Percentiles rank a stretch among this genome's conserved stretches.
Conservation (phyloP, 2,113 vertebrate species). For the Ceyx cyanopectus region DNA sequence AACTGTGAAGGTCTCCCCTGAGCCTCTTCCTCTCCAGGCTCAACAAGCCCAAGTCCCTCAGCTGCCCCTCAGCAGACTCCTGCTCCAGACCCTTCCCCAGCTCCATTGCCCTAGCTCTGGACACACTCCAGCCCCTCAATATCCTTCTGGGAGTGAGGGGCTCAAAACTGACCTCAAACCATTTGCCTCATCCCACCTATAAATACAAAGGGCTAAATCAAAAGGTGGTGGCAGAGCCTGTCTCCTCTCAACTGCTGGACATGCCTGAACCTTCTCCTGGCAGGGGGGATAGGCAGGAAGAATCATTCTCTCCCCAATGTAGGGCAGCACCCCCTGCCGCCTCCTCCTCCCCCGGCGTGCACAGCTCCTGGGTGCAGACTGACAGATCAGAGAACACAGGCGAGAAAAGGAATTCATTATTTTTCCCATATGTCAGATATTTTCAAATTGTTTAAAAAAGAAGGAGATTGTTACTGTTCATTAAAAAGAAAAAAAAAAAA, state of each 20-base stretch:
- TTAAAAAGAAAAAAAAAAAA: background rate
- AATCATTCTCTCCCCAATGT: background rate
- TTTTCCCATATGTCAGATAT: background rate
- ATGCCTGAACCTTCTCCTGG: background rate
- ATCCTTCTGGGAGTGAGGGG: no score
- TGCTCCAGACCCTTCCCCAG: no score
- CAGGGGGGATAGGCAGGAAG: background rate
- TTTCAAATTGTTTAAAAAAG: background rate
- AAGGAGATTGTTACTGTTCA: background rate
- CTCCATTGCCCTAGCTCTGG: no score
- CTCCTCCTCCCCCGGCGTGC: background rate
- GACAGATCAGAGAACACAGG: conserved; percentile 42
- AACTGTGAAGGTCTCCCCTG: no score
- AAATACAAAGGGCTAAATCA: background rate
- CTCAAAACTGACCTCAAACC: background rate
- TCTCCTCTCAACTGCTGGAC: background rate
- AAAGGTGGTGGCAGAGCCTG: background rate
- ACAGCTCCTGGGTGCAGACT: background rate
- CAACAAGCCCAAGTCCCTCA: no score
- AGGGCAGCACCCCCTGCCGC: conserved; percentile 16
- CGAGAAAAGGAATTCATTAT: background rate
- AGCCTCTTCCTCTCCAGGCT: no score
- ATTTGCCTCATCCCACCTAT: background rate
- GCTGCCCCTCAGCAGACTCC: no score
- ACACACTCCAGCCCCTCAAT: no score